Evolutionary conservation across 2,888 invertebrate genomes (phyloP).

Genomic region (Euplagia quadripunctaria): DNA sequence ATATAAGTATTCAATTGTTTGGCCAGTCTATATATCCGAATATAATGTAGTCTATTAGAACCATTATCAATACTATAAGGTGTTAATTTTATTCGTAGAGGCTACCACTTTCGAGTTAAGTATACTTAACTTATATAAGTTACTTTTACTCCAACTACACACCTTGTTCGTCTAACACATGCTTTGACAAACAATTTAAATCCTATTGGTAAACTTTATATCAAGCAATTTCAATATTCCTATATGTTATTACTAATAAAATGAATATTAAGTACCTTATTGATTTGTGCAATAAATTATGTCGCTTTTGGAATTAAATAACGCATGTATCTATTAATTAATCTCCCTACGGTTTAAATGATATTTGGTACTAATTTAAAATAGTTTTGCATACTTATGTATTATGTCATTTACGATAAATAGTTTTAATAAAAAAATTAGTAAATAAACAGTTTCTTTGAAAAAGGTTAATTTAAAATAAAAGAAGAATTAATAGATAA

Average conservation of each 20-base stretch:
- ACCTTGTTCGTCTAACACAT: background rate
- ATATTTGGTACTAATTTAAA: background rate
- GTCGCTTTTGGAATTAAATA: background rate
- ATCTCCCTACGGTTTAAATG: background rate
- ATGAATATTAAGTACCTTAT: background rate
- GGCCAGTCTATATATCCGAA: background rate
- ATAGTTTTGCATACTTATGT: background rate
- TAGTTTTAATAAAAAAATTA: background rate
- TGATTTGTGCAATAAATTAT: background rate
- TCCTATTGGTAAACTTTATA: background rate
- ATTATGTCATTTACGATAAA: background rate
- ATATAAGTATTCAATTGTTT: background rate
- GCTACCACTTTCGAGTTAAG: background rate
- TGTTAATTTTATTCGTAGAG: conserved; percentile 14
- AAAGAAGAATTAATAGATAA: no score
- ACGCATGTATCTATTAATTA: background rate
- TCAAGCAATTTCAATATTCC: background rate
- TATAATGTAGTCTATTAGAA: background rate
- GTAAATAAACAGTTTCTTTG: no score
- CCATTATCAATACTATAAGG: conserved; percentile 1
- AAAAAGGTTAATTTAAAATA: no score
- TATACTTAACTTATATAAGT: background rate
- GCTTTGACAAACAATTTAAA: background rate
- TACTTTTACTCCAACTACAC: background rate
- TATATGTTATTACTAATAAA: background rate